A percentile compares a stretch with the other conserved stretches of the same genome.
Conservation (phyloP, 2,888 invertebrate genomes). For the Diabrotica balteata region DNA sequence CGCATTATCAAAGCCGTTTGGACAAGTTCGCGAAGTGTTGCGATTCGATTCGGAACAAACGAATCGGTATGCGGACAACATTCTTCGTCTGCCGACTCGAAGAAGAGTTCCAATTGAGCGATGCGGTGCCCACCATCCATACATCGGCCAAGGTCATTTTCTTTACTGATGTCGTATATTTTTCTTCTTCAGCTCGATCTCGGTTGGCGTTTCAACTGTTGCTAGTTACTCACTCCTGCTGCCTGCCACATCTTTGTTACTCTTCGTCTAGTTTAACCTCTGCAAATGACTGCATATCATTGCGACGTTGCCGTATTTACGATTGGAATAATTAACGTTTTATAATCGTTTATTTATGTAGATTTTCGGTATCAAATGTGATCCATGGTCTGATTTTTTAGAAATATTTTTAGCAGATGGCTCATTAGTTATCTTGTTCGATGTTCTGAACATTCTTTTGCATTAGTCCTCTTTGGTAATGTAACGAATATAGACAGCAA, state of each 20-base stretch:
- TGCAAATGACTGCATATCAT: no score
- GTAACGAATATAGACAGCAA: no score
- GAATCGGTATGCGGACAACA: constrained; percentile 13
- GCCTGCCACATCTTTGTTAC: constrained; percentile 2
- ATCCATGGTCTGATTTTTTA: no score
- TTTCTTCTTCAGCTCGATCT: not conserved
- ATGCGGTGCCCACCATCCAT: constrained; percentile 6
- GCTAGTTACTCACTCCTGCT: not conserved
- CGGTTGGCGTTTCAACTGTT: constrained; percentile 9
- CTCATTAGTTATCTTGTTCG: no score
- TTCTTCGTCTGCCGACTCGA: constrained; percentile 9
- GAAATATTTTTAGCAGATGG: no score
- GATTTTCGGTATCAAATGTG: no score
- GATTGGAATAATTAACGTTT: no score
- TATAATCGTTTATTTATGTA: no score
- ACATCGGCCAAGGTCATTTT: constrained; percentile 13
- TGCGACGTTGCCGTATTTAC: constrained; percentile 2
- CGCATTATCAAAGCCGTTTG: no score
- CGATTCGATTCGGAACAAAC: not conserved
- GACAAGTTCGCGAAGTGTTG: not conserved
- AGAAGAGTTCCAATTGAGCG: constrained; percentile 4
- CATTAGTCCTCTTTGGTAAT: no score
- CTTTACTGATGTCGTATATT: constrained; percentile 9
- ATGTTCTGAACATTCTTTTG: no score
- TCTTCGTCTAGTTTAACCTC: constrained; percentile 10